Evolutionary conservation across 2,888 invertebrate genomes (phyloP), one percentile per base, ranked within the genome.

Genomic region (Bombylius major): DNA sequence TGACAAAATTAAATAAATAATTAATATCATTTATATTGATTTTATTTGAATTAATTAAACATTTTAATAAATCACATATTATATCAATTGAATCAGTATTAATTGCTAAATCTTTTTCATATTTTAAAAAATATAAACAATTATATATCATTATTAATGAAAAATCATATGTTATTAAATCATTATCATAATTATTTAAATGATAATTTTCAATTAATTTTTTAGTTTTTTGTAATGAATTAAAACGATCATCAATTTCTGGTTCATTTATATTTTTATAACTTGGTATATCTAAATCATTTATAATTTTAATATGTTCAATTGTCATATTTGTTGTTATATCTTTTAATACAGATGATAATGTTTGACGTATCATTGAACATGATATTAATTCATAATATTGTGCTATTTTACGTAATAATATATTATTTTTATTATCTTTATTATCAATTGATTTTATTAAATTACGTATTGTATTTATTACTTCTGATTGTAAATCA

Each of bases 381-480:
- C 23, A 23, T 23, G 23, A 74, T 0, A 90, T 79, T 65, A 80
- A 81, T 48, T 84, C 84, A 64, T 89, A 86, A 7, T 92, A 73
- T 4, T 87, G 83, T 4, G 86, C 82, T 53, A 92, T 73, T 57
- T 81, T 78, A 64, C 82, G 81, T 13, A 89, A 23, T 23, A 23
- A 23, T n/a, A n/a, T n/a, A 23, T 23, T 23, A 23, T 72, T 70
- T 23, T 89, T 88, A 23, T 72, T 70, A 56, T 81, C 78, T 0
- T 87, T 85, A 49, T 81, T 75, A 0, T 77, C 69, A 7, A 88
- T 82, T 59, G 84, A 83, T 56, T 80, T 80, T 4, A 89, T 70
- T n/a, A 93, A 78, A 73, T 91, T 90, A 3, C 79, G 77, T 0
- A 90, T 76, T 0, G 89, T 88, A 5, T 78, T 82, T 1, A 93